phyloP scores from a whole-genome alignment of 2,888 invertebrate genomes.

The Synergus gifuensis region DNA sequence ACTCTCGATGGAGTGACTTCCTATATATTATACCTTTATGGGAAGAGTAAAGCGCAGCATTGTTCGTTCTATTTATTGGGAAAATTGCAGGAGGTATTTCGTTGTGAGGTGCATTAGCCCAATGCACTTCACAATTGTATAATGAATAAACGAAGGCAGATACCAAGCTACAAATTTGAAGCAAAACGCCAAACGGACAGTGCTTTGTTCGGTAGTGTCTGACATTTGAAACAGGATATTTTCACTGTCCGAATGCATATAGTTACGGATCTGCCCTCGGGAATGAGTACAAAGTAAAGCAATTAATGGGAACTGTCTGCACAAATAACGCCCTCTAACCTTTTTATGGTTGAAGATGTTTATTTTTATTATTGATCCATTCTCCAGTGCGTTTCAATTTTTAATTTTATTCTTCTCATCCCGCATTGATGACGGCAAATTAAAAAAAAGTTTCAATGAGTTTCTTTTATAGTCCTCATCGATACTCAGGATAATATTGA shows the following conservation, averaged over 20 bases:
- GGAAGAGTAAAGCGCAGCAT: not conserved
- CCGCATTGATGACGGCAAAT: not conserved
- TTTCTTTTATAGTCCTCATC: not conserved
- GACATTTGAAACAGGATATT: slow-evolving; percentile 8
- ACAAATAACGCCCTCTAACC: not conserved
- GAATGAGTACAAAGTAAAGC: slow-evolving; percentile 9
- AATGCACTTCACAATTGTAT: slow-evolving; percentile 25
- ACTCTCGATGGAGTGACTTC: not conserved
- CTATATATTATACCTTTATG: slow-evolving; percentile 11
- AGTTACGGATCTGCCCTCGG: slow-evolving; percentile 2
- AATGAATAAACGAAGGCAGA: slow-evolving; percentile 32
- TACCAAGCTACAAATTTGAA: slow-evolving; percentile 29
- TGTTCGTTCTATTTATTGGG: slow-evolving; percentile 40
- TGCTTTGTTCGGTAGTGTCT: slow-evolving; percentile 4
- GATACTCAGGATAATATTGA: not conserved
- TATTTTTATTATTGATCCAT: not conserved
- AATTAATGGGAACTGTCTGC: slow-evolving; percentile 2
- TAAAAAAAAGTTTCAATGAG: not conserved
- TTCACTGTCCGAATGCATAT: not conserved
- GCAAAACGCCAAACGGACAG: slow-evolving; percentile 13
- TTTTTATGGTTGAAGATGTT: not conserved
- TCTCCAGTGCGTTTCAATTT: not conserved
- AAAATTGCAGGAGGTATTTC: slow-evolving; percentile 35
- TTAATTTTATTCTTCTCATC: not conserved
- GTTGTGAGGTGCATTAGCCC: slow-evolving; percentile 24